These are phyloP conservation scores for Jacana jacana DNA, from an alignment of 2,113 vertebrate genomes.

Conservation along the genomic window DNA sequence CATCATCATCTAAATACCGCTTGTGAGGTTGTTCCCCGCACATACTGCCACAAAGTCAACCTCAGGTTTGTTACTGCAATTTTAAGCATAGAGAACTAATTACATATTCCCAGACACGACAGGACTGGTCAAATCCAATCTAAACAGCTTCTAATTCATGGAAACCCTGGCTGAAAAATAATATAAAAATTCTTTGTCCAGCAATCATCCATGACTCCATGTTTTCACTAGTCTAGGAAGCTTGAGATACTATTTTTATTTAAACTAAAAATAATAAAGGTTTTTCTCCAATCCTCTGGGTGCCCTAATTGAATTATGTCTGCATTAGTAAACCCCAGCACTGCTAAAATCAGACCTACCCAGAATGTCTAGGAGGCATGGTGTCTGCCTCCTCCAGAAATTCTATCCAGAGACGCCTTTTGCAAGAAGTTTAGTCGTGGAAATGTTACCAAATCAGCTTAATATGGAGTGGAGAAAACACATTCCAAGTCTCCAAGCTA, in stretches of 20 bases:
- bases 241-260: slow-evolving; percentile 41
- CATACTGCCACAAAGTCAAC: neutral
- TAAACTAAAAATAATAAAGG: slow-evolving; percentile 49
- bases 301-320: neutral
- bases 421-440: slow-evolving; percentile 12
- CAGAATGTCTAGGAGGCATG: neutral
- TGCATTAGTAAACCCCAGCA: slow-evolving; percentile 10
- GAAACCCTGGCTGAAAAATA: slow-evolving; percentile 12
- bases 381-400: slow-evolving; percentile 18
- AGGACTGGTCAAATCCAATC: neutral
- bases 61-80: neutral
- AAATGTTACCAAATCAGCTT: neutral
- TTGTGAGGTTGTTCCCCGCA: neutral
- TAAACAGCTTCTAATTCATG: neutral
- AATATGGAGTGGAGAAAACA: neutral
- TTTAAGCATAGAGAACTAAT: neutral
- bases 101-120: neutral
- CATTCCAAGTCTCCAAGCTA: neutral
- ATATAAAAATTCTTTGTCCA: slow-evolving; percentile 5
- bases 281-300: slow-evolving; percentile 11
- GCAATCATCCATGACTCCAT: neutral
- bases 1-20: neutral
- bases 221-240: slow-evolving; percentile 39
- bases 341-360: slow-evolving; percentile 8
- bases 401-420: slow-evolving; percentile 13